A percentile compares a stretch with the other conserved stretches of the same genome.
Evolutionary conservation across 53 echinoderm and acorn worm genomes (phyloP).

Genomic region (Zoroaster sp.): DNA sequence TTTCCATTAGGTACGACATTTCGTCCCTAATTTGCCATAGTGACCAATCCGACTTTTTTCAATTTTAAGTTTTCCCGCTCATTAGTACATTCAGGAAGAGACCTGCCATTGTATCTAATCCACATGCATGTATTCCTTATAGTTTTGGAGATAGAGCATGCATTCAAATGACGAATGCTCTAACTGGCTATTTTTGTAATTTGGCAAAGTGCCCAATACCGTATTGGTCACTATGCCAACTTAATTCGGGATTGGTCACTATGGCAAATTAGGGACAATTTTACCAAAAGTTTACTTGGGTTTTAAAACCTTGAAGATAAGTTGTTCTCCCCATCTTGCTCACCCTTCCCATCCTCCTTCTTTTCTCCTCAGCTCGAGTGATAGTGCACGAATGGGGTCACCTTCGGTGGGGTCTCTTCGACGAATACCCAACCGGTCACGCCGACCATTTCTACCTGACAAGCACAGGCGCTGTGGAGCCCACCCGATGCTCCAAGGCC

Average conservation of each 20-base stretch:
- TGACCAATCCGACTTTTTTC: too few species aligned
- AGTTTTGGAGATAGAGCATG: too few species aligned
- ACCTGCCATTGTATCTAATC: too few species aligned
- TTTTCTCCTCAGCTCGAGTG: constrained; percentile 39
- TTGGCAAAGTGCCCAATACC: background rate
- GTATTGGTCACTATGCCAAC: background rate
- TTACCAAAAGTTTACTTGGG: background rate
- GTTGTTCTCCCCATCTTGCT: background rate
- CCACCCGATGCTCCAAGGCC: constrained; percentile 61
- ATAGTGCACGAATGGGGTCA: constrained; percentile 85
- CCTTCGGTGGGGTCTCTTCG: constrained; percentile 79
- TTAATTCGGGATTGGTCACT: background rate
- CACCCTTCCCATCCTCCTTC: background rate
- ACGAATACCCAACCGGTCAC: constrained; percentile 62
- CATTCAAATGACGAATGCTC: too few species aligned
- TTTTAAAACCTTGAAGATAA: background rate
- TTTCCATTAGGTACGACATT: too few species aligned
- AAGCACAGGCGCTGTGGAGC: constrained; percentile 49
- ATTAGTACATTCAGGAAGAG: too few species aligned
- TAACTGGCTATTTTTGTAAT: too few species aligned
- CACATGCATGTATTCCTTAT: too few species aligned
- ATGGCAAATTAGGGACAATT: background rate
- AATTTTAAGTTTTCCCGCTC: too few species aligned
- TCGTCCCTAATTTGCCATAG: too few species aligned
- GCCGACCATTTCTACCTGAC: constrained; percentile 58